Evolutionary conservation across 2,113 vertebrate species (phyloP).

Genomic region (Colinus virginianus): DNA sequence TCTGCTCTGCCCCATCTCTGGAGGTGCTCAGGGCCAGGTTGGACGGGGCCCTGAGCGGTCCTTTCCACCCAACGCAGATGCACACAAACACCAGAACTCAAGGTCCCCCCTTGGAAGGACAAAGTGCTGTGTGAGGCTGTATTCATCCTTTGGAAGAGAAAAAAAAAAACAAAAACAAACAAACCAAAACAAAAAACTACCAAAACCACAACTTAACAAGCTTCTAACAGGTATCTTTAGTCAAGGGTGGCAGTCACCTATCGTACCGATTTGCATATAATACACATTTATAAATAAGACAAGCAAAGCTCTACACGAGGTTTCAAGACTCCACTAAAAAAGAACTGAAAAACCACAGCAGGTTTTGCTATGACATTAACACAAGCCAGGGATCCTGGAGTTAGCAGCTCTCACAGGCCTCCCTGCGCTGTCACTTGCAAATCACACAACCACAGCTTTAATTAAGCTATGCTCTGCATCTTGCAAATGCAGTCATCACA

Average conservation of each 20-base stretch:
- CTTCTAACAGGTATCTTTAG: not conserved
- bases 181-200: not conserved
- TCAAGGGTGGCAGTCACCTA: not conserved
- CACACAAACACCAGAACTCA: not conserved
- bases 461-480: not conserved
- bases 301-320: not conserved
- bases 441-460: not conserved
- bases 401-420: not conserved
- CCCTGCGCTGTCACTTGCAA: not conserved
- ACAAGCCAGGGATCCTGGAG: not conserved
- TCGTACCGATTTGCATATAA: not conserved
- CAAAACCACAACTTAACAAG: not conserved
- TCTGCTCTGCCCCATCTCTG: too few species aligned
- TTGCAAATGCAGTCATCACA: not conserved
- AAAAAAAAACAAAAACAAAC: not conserved
- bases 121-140: not conserved
- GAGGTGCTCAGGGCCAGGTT: too few species aligned
- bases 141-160: not conserved
- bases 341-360: not conserved
- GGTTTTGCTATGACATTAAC: not conserved
- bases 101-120: not conserved
- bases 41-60: not conserved
- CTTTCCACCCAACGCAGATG: not conserved
- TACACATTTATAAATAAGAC: not conserved
- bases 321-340: not conserved